Evolutionary conservation across 64 coral and sea anemone genomes (phyloP).

Genomic region (Montipora foliosa): DNA sequence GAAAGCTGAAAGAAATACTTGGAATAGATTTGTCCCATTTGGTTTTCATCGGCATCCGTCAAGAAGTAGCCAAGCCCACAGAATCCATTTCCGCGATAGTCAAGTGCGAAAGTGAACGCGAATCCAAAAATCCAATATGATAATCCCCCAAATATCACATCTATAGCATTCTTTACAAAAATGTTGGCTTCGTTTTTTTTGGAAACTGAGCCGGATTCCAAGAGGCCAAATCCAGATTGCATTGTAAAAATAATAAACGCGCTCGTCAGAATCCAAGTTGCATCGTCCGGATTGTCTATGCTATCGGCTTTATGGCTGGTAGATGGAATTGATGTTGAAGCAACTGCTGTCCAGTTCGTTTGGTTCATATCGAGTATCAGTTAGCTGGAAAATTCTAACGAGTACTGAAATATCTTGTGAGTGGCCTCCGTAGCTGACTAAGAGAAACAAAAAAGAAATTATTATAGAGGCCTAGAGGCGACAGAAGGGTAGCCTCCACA

Average conservation of each 20-base stretch:
- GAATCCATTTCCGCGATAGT: neutral
- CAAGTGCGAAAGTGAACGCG: conserved; percentile 15
- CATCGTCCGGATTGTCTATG: conserved; percentile 23
- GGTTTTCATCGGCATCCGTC: conserved; percentile 30
- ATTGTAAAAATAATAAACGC: conserved; percentile 66
- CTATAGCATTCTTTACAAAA: conserved; percentile 53
- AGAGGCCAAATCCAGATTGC: conserved; percentile 65
- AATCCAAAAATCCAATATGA: conserved; percentile 67
- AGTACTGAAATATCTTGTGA: no score
- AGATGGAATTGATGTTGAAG: neutral
- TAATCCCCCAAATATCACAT: conserved; percentile 56
- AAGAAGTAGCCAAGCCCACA: conserved; percentile 37
- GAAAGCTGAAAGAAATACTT: conserved; percentile 63
- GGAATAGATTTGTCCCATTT: conserved; percentile 21
- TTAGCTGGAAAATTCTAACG: neutral
- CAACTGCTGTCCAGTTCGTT: neutral
- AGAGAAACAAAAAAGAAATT: no score
- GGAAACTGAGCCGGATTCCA: conserved; percentile 52
- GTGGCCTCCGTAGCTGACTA: no score
- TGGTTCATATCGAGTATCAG: neutral
- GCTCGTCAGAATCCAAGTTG: conserved; percentile 63
- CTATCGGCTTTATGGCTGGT: neutral
- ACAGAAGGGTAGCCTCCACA: no score
- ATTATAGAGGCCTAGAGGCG: no score
- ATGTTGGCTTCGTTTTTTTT: conserved; percentile 63